A percentile compares a stretch with the other conserved stretches of the same genome.
These are phyloP conservation scores for Actenoides hombroni DNA, from an alignment of 2,113 vertebrate genomes.

Conservation along the genomic window DNA sequence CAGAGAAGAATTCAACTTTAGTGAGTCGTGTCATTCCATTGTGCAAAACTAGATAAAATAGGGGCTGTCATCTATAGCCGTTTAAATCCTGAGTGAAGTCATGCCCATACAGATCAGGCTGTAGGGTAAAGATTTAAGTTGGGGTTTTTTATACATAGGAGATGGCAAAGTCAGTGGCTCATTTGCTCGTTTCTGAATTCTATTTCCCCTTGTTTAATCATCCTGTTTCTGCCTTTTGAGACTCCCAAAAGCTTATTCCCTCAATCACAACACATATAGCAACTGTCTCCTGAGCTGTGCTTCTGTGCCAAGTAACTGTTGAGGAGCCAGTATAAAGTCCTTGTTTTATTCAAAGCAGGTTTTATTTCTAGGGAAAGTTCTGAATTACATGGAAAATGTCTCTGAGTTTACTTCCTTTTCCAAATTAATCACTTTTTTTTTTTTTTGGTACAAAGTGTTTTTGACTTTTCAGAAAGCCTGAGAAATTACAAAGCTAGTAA, in stretches of 20 bases:
- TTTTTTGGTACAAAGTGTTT: not conserved
- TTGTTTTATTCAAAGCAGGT: slow-evolving; percentile 26
- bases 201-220: slow-evolving; percentile 2
- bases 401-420: slow-evolving; percentile 19
- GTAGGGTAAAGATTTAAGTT: not conserved
- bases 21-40: not conserved
- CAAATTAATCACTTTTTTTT: not conserved
- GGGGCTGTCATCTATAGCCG: not conserved
- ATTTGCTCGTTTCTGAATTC: not conserved
- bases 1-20: not conserved
- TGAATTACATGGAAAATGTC: slow-evolving; percentile 24
- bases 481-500: not conserved
- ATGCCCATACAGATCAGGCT: not conserved
- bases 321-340: not conserved
- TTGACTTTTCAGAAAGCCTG: slow-evolving; percentile 15
- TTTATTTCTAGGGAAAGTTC: slow-evolving; percentile 36
- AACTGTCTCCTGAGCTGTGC: not conserved
- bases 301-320: slow-evolving; percentile 24
- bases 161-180: not conserved
- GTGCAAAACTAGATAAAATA: not conserved
- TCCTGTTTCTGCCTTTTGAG: slow-evolving; percentile 11
- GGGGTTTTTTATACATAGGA: not conserved
- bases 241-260: not conserved
- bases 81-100: not conserved
- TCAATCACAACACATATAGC: not conserved